A percentile compares a stretch with the other conserved stretches of the same genome.
These are phyloP conservation scores for Caenorhabditis tropicalis DNA, from an alignment of 1,140 invertebrate genomes.

Conservation along the genomic window DNA sequence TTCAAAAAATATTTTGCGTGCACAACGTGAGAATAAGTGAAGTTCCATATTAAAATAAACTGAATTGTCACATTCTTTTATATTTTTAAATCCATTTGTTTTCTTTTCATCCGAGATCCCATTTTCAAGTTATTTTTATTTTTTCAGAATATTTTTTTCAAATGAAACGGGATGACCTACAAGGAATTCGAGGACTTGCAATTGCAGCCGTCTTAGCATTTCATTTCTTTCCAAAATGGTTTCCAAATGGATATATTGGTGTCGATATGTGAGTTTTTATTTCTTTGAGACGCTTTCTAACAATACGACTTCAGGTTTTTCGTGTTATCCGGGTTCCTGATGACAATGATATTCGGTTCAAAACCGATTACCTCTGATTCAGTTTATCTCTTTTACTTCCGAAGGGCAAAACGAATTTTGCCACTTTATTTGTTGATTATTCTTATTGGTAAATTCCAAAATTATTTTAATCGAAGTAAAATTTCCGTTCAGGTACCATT, in stretches of 20 bases:
- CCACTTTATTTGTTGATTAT: constrained; percentile 33
- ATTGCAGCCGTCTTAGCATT: constrained; percentile 29
- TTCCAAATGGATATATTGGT: constrained; percentile 48
- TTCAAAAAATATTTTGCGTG: too few relatives aligned
- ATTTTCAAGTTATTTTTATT: not conserved
- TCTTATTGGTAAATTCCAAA: not conserved
- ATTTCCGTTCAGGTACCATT: constrained; percentile 11
- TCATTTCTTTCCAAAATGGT: constrained; percentile 44
- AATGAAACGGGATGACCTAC: constrained; percentile 44
- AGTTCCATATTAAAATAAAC: too few relatives aligned
- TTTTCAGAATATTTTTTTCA: not conserved
- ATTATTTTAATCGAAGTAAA: not conserved
- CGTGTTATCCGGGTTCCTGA: constrained; percentile 31
- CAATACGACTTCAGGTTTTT: constrained; percentile 3
- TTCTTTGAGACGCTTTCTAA: not conserved
- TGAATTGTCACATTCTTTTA: too few relatives aligned
- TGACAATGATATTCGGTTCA: constrained; percentile 45
- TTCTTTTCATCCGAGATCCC: not conserved
- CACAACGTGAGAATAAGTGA: too few relatives aligned
- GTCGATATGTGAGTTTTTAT: constrained; percentile 48
- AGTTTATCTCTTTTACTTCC: constrained; percentile 18
- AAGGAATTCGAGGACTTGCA: constrained; percentile 46
- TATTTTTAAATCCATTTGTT: not conserved
- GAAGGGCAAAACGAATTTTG: constrained; percentile 23
- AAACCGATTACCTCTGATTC: constrained; percentile 22